Evolutionary conservation across 2,113 vertebrate genomes (phyloP), one percentile per base, ranked within the genome.

Genomic region (Gasterosteus nipponicus): DNA sequence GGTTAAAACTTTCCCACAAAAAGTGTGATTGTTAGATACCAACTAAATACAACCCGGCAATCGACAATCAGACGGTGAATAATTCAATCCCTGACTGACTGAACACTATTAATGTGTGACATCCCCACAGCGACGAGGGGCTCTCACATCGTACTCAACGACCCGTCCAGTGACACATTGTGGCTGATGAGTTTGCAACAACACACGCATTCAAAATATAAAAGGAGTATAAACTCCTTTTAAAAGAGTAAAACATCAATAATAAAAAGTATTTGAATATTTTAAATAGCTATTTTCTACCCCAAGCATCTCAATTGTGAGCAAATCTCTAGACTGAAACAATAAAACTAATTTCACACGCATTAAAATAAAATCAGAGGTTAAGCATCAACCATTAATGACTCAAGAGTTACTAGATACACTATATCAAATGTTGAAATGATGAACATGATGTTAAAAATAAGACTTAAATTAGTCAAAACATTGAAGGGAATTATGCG

Each of bases 11-110:
- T 35, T 8, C 16, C 54, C 39, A 56, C 10, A 8, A 46, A 18
- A 19, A 12, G 8, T 44, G 29, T 19, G 11, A 26, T 2, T 26
- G 29, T 41, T 41, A 22, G 26, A 42, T 7, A 38, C 5, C 16
- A 49, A 35, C 9, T 14, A 66, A 9, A 41, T 9, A 47, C 22
- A 53, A 29, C 4, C 22, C 31, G 8, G 16, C 31, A 35, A 77
- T 77, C 44, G 62, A 62, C 72, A 9, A 57, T 47, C 6, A 53
- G 44, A n/a, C 4, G 15, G 77, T 79, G 54, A 66, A 67, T 82
- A 31, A 62, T 33, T 53, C 8, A 64, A 51, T 51, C 46, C 57
- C 39, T 33, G 47, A 46, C 4, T 6, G 26, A 51, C 56, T 51
- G 29, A 68, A 59, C 22, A 41, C 51, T 12, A 10, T 64, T 53